phyloP scores from a whole-genome alignment of 2,888 invertebrate species.

The Hirudinaria manillensis region DNA sequence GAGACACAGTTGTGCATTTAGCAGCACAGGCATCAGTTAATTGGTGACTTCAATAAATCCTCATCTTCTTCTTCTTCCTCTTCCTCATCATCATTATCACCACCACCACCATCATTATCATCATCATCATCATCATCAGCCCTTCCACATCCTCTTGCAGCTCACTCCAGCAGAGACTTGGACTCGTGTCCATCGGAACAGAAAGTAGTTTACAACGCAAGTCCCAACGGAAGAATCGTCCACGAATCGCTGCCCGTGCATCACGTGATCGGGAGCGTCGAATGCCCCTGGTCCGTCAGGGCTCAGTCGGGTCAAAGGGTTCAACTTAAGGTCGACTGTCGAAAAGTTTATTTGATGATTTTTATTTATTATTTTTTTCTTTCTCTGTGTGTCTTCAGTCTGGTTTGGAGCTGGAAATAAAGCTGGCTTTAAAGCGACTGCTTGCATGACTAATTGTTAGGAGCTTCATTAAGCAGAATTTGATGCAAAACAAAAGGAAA shows the following conservation, averaged over 20 bases:
- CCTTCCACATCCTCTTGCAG: not conserved
- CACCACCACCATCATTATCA: too few species aligned
- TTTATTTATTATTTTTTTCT: not conserved
- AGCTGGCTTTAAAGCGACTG: too few species aligned
- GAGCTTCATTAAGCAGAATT: too few species aligned
- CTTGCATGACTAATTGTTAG: too few species aligned
- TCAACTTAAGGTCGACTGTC: slow-evolving; percentile 27
- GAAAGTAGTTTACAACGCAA: not conserved
- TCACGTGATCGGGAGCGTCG: slow-evolving; percentile 20
- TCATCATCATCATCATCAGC: too few species aligned
- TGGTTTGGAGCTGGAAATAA: too few species aligned
- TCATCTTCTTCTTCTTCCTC: too few species aligned
- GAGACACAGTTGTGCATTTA: too few species aligned
- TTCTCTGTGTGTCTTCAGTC: not conserved
- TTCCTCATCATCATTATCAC: too few species aligned
- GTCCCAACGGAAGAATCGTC: slow-evolving; percentile 17
- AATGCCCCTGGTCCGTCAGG: slow-evolving; percentile 30
- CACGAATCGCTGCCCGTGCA: slow-evolving; percentile 16
- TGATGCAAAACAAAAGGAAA: too few species aligned
- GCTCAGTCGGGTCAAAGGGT: slow-evolving; percentile 31
- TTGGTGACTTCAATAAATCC: too few species aligned
- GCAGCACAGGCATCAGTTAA: too few species aligned
- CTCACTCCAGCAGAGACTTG: slow-evolving; percentile 10
- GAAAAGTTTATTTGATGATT: not conserved
- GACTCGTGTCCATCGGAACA: not conserved